Percentiles rank a stretch among this genome's conserved stretches.
These are phyloP conservation scores for Cinara cedri DNA, from an alignment of 2,888 invertebrate species.

Conservation along the genomic window DNA sequence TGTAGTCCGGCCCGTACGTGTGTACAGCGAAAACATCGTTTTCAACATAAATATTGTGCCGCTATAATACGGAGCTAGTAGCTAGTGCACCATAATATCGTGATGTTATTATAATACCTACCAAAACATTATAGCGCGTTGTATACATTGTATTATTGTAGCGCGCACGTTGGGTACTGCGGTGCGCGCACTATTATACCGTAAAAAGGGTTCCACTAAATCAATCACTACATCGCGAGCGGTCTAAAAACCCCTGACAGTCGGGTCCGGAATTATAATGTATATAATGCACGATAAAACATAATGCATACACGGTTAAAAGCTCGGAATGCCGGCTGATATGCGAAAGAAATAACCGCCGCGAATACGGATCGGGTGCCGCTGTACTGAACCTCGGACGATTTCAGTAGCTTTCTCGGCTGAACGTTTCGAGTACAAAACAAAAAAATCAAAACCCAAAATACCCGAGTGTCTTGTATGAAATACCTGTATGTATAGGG, in stretches of 20 bases:
- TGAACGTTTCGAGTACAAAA: no score
- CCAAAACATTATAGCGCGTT: constrained; percentile 30
- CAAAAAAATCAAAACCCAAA: no score
- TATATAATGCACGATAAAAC: no score
- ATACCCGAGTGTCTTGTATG: no score
- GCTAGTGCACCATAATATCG: no score
- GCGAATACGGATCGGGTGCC: no score
- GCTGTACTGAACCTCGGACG: no score
- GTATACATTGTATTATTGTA: no score
- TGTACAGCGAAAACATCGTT: constrained; percentile 38
- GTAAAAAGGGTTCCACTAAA: constrained; percentile 51
- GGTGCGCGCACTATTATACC: neutral
- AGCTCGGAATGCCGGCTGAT: neutral
- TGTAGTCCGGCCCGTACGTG: neutral
- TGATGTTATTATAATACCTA: constrained; percentile 17
- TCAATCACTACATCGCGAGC: constrained; percentile 33
- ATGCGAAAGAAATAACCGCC: neutral
- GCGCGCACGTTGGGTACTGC: constrained; percentile 1
- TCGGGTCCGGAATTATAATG: neutral
- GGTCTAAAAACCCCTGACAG: neutral
- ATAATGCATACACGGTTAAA: no score
- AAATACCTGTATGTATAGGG: no score
- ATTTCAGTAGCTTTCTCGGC: no score
- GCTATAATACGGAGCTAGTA: no score
- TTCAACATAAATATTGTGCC: constrained; percentile 12